Percentiles rank a stretch among this genome's conserved stretches.
Evolutionary conservation across 2,888 invertebrate genomes (phyloP).

Genomic region (Drosophila suboccidentalis): DNA sequence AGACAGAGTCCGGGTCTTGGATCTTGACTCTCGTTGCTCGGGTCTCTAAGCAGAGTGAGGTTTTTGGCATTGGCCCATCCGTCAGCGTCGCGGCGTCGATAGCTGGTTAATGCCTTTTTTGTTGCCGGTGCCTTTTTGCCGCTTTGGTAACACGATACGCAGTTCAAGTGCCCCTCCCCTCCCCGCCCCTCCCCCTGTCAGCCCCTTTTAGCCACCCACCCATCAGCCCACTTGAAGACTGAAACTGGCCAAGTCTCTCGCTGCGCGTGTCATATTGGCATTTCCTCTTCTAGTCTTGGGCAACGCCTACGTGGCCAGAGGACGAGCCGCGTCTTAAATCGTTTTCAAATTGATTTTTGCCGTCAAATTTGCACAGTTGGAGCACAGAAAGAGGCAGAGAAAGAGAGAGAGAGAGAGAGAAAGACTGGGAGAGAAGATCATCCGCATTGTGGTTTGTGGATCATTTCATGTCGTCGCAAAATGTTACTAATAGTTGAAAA

Average conservation of each 20-base stretch:
- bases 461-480: constrained; percentile 73
- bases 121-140: constrained; percentile 35
- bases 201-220: constrained; percentile 4
- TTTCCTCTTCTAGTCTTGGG: constrained; percentile 72
- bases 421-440: no score
- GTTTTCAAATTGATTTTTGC: constrained; percentile 80
- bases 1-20: constrained; percentile 17
- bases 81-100: constrained; percentile 77
- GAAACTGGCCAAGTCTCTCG: constrained; percentile 37
- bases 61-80: constrained; percentile 52
- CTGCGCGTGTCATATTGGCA: constrained; percentile 80
- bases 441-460: constrained; percentile 48
- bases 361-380: constrained; percentile 78
- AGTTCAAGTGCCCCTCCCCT: constrained; percentile 18
- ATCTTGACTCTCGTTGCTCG: not conserved
- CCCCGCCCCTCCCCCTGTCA: not conserved
- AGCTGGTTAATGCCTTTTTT: constrained; percentile 75
- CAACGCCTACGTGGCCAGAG: constrained; percentile 68
- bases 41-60: constrained; percentile 1
- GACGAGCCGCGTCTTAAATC: constrained; percentile 68
- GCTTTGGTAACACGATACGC: constrained; percentile 67
- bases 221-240: constrained; percentile 10
- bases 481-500: constrained; percentile 80
- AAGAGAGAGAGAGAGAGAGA: not conserved
- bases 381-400: constrained; percentile 12